Base-by-base conservation (phyloP, 2,888 invertebrate species). In the Hylaea fasciaria region DNA sequence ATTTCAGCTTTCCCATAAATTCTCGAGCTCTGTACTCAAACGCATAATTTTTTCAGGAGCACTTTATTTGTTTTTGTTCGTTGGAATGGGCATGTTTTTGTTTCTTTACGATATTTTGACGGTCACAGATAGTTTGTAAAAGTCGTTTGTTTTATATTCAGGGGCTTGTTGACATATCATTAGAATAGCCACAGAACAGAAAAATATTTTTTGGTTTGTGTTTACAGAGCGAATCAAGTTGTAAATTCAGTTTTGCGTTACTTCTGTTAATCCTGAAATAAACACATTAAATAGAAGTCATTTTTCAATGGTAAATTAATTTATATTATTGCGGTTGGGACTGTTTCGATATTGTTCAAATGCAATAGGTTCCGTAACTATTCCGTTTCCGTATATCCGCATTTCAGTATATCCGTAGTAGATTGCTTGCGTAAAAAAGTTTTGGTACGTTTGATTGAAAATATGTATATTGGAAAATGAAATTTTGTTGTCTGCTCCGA, bases 91-190 rank as follows among this genome's bases (percentile, higher is more conserved):
- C 39, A 44, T 51, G 55, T 55, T 60, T 60, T 29, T 46, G 28
- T 47, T 28, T 39, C 55, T 61, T 56, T 61, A 61, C 51, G 47
- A 61, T 61, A 56, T 47, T 48, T 56, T 61, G 56, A 51, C 47
- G 51, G 37, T 51, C 43, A 52, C 46, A 56, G 51, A 56, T 47
- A 61, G 46, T 56, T 61, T 48, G 50, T 16, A 47, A 55, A 46
- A 60, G 50, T 50, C 8, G 47, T 60, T 60, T 35, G 50, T 55
- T 55, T 46, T 60, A 60, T 51, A 17, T 0, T 51, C 41, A 47
- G 17, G 58, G 51, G 29, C 11, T 32, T 55, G 39, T 47, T 60
- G 45, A 41, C 41, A 35, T 50, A 28, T 17, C 41, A n/a, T 41
- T 22, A 48, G 43, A 10, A 35, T 22, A 52, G 43, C 32, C 32